Percentiles rank a stretch among this genome's conserved stretches.
These are phyloP conservation scores for Picus viridis DNA, from an alignment of 2,797 vertebrate species.

Conservation along the genomic window DNA sequence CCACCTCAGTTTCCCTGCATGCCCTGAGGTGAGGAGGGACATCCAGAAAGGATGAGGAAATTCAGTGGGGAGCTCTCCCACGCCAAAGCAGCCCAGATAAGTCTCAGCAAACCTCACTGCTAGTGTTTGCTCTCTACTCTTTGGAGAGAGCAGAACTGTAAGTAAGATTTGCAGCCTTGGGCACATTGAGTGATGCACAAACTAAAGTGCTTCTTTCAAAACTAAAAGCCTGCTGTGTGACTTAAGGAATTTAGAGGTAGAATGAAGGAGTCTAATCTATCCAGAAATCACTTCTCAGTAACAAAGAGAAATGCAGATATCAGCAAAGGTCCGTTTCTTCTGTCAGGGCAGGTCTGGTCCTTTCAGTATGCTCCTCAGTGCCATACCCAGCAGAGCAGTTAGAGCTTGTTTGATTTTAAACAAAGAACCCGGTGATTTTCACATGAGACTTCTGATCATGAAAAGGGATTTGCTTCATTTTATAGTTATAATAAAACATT, in stretches of 20 bases:
- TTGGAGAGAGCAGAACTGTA: background rate
- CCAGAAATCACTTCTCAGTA: background rate
- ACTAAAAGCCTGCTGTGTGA: background rate
- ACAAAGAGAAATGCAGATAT: background rate
- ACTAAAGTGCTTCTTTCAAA: background rate
- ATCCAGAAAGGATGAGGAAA: background rate
- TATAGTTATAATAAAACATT: background rate
- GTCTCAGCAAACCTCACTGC: background rate
- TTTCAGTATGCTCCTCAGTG: background rate
- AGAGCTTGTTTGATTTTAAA: background rate
- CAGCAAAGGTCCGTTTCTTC: background rate
- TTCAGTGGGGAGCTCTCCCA: background rate
- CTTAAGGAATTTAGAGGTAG: background rate
- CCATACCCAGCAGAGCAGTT: background rate
- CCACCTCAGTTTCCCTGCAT: accelerated
- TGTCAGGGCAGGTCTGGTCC: background rate
- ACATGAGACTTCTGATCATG: background rate
- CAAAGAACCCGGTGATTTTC: background rate
- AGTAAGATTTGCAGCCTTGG: background rate
- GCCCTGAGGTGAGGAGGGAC: background rate
- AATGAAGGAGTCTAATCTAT: background rate
- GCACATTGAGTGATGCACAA: background rate
- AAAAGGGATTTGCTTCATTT: background rate
- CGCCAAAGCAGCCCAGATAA: accelerated
- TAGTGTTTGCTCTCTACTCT: background rate